Base-by-base conservation (phyloP, 1,140 invertebrate genomes). In the Macrobrachium nipponense region DNA sequence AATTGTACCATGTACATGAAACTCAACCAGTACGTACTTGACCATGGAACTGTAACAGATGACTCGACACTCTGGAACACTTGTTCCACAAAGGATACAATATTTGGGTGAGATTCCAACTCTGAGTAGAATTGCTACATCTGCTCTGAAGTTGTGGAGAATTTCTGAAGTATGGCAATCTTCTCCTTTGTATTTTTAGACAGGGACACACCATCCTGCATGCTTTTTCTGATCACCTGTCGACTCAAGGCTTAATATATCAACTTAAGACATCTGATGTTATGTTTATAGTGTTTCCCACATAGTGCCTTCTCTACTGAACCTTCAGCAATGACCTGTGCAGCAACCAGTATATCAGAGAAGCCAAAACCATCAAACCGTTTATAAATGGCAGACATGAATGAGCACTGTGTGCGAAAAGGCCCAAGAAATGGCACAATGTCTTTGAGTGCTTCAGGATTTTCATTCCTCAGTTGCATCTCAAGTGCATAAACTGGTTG, bases 351-450 rank as follows among this genome's bases (percentile, higher is more conserved):
- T 59, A 10, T 77, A 43, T 77, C 75, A 77, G 44, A 77, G 7
- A 77, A 77, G 75, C 75, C 75, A 51, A 43, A 77, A 77, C 51
- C 75, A 77, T 77, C 75, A 77, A 77, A 77, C 44, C 20, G 75
- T 77, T 77, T 77, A 77, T 77, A n/a, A n/a, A n/a, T n/a, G n/a
- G n/a, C n/a, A n/a, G n/a, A n/a, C n/a, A n/a, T n/a, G n/a, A n/a
- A n/a, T n/a, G n/a, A n/a, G n/a, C n/a, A n/a, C n/a, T n/a, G n/a
- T n/a, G n/a, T n/a, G n/a, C n/a, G n/a, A n/a, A n/a, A n/a, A n/a
- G n/a, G n/a, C n/a, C n/a, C n/a, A n/a, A n/a, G n/a, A n/a, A n/a
- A n/a, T n/a, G n/a, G n/a, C n/a, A n/a, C n/a, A n/a, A n/a, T n/a
- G n/a, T n/a, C n/a, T n/a, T n/a, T n/a, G n/a, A n/a, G n/a, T n/a